A percentile compares a stretch with the other conserved stretches of the same genome.
Conservation (phyloP, 2,888 invertebrate species). For the Phengaris arion region DNA sequence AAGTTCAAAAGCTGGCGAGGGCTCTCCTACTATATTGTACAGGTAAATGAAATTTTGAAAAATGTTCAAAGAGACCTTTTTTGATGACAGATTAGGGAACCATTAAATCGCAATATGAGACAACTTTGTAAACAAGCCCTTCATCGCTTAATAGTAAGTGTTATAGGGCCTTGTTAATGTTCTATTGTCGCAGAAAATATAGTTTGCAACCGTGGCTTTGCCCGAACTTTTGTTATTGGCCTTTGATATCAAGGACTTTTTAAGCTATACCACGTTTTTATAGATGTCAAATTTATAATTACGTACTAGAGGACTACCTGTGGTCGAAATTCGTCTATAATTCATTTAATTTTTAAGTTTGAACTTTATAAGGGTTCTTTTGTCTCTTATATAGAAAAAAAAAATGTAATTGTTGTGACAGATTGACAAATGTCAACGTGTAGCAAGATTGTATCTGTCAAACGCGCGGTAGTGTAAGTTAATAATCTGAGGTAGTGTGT, state of each 20-base stretch:
- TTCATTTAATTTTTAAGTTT: too few relatives aligned
- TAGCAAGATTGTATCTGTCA: too few relatives aligned
- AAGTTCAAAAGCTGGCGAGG: background rate
- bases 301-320: too few relatives aligned
- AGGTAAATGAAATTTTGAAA: constrained; percentile 16
- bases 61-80: constrained; percentile 19
- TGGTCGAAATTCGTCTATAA: too few relatives aligned
- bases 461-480: too few relatives aligned
- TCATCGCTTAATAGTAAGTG: background rate
- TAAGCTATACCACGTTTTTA: too few relatives aligned
- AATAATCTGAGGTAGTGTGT: too few relatives aligned
- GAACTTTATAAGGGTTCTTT: too few relatives aligned
- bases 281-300: too few relatives aligned
- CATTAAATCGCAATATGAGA: constrained; percentile 21
- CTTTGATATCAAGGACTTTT: background rate
- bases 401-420: too few relatives aligned
- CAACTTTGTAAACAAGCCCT: constrained; percentile 28
- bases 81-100: constrained; percentile 15
- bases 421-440: too few relatives aligned
- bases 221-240: background rate
- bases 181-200: background rate
- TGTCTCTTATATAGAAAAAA: too few relatives aligned
- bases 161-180: background rate
- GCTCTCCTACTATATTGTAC: background rate
- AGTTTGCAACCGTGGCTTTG: background rate